Evolutionary conservation across 37 sponge, comb jelly and placozoan genomes (phyloP), one percentile per base, ranked within the genome.

Genomic region (Haliclona indistincta): DNA sequence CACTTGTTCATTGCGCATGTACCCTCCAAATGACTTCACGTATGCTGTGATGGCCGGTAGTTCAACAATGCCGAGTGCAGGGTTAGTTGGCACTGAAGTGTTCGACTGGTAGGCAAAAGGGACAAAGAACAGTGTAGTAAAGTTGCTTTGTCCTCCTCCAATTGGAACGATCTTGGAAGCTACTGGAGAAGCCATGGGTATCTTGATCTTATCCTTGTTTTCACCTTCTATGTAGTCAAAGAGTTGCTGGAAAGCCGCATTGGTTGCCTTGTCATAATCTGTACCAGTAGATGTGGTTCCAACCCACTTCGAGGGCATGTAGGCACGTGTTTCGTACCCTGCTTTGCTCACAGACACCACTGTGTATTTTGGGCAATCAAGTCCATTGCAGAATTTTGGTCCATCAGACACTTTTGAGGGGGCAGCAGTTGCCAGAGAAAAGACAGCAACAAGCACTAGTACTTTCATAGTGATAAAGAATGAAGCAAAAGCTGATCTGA

Each of bases 231-330:
- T 75, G 64, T 75, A 75, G 45, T 75, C 64, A 22, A 62, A 61
- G 7, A 75, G 63, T 1, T 23, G 62, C 0, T 63, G 1, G 39
- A 75, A 75, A 7, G 63, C 76, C 4, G 11, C 40, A 23, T 75
- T 23, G 3, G 63, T 38, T 13, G 76, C 76, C 3, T 62, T 58
- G 17, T 39, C 23, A 38, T 62, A 60, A 43, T 29, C 40, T 28
- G 43, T 20, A 39, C 44, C 45, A 3, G 42, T n/a, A 26, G 60
- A 20, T 17, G 63, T 62, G 15, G 63, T 62, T 37, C 76, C 76
- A 17, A 75, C 76, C 76, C 76, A 75, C 36, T 75, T 75, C 3
- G 63, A 63, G 62, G 76, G 41, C 3, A 38, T 32, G 64, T 75
- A 75, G 3, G 36, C 25, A 7, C 76, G 64, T 3, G 43, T 28